A percentile compares a stretch with the other conserved stretches of the same genome.
These are phyloP conservation scores for Amiota mariae DNA, from an alignment of 2,888 invertebrate genomes.

Conservation along the genomic window DNA sequence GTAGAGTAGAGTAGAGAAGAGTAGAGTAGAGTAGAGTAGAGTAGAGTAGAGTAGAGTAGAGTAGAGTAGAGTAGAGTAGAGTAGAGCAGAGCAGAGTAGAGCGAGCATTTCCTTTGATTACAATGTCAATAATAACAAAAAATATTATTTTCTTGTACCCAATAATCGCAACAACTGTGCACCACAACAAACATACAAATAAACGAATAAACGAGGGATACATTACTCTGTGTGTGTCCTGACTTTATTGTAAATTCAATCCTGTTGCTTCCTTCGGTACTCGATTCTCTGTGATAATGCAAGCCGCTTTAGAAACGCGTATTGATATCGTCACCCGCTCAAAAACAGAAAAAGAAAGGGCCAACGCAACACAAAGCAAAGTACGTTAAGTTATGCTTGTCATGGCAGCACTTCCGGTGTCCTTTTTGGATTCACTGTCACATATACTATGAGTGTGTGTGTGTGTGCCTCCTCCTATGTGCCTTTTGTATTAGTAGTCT, in stretches of 20 bases:
- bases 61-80: constrained; percentile 33
- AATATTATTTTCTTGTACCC: constrained; percentile 57
- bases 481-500: constrained; percentile 13
- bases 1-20: constrained; percentile 36
- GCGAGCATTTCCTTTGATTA: constrained; percentile 60
- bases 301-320: not conserved
- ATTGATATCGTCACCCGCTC: not conserved
- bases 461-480: constrained; percentile 23
- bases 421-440: not conserved
- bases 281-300: constrained; percentile 17
- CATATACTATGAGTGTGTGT: constrained; percentile 35
- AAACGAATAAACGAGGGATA: constrained; percentile 21
- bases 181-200: constrained; percentile 8
- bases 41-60: constrained; percentile 37
- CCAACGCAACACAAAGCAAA: constrained; percentile 7
- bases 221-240: constrained; percentile 32
- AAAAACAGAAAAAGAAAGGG: not conserved
- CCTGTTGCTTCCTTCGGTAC: constrained; percentile 49
- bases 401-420: constrained; percentile 65
- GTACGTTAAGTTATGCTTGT: constrained; percentile 67
- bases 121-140: constrained; percentile 65
- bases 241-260: constrained; percentile 15
- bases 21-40: constrained; percentile 35
- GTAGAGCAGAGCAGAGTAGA: constrained; percentile 38
- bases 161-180: constrained; percentile 32